Evolutionary conservation across 1,140 invertebrate genomes (phyloP).

Genomic region (Musca vetustissima): DNA sequence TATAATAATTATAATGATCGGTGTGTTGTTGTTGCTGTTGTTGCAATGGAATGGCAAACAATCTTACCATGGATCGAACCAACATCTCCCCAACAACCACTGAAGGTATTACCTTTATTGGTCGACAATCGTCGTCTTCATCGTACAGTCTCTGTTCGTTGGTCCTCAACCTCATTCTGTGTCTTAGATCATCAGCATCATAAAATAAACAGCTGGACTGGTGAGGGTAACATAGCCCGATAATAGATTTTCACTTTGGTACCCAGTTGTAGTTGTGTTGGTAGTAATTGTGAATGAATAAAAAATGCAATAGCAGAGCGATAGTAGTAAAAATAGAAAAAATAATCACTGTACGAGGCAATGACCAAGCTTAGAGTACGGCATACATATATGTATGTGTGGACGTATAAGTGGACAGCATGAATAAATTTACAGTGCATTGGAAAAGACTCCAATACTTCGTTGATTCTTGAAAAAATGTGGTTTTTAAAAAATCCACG

Average conservation of each 20-base stretch:
- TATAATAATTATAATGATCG: conserved; percentile 24
- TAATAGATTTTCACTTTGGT: not conserved
- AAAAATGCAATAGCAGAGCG: no score
- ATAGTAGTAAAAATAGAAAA: conserved; percentile 13
- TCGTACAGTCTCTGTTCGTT: not conserved
- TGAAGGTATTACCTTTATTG: conserved; percentile 2
- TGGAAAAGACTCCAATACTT: no score
- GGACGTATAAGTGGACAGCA: no score
- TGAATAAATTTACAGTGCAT: no score
- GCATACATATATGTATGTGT: not conserved
- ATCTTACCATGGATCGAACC: not conserved
- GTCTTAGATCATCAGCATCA: no score
- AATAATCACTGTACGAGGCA: conserved; percentile 9
- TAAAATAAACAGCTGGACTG: no score
- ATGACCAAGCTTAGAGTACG: not conserved
- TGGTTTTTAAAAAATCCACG: no score
- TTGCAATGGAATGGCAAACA: not conserved
- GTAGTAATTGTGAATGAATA: not conserved
- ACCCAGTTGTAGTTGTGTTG: not conserved
- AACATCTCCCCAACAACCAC: not conserved
- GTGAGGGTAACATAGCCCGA: no score
- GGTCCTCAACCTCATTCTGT: no score
- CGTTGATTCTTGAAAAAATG: no score
- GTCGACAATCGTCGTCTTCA: not conserved
- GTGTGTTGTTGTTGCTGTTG: not conserved